Base-by-base conservation (phyloP, 2,888 invertebrate genomes). In the Ormia ochracea region DNA sequence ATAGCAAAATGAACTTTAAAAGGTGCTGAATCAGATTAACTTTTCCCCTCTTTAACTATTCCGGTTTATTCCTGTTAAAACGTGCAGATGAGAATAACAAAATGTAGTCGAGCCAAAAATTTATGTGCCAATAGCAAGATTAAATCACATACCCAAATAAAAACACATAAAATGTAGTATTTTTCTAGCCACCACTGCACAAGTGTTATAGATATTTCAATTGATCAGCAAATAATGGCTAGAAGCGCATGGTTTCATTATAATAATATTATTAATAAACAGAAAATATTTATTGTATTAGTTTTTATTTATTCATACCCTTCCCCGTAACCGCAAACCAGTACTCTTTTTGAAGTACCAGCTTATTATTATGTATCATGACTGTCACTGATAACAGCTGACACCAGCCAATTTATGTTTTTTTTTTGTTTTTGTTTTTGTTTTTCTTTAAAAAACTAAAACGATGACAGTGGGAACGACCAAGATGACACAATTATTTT, bases 311-410 rank as follows among this genome's bases (percentile, higher is more conserved):
- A 23, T 52, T 36, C 17, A n/a, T 58, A 12, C 17, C 17, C 12
- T 5, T 28, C 6, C n/a, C 19, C 5, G 1, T n/a, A n/a, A 31
- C n/a, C 10, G 1, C 21, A 45, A 23, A 28, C 28, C 43, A 43
- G 7, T 12, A 50, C n/a, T 38, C 7, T 50, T 52, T 38, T 19
- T 38, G 6, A 31, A 66, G 43, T 41, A 28, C 45, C 21, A 59
- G 14, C 59, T 65, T 59, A 70, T n/a, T n/a, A n/a, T 52, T 36
- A n/a, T 21, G 65, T 66, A 72, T 68, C 56, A 59, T 68, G 68
- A 68, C 63, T 58, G 52, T 10, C 36, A 63, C 41, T 73, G 63
- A 63, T 72, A 72, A 61, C 80, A 76, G 76, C 72, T 80, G 76
- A 72, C 68, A 76, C 66, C 61, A 76, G 66, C 61, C 75, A 80